These are phyloP conservation scores for Xyrauchen texanus DNA, from an alignment of 2,113 vertebrate genomes.

Conservation along the genomic window DNA sequence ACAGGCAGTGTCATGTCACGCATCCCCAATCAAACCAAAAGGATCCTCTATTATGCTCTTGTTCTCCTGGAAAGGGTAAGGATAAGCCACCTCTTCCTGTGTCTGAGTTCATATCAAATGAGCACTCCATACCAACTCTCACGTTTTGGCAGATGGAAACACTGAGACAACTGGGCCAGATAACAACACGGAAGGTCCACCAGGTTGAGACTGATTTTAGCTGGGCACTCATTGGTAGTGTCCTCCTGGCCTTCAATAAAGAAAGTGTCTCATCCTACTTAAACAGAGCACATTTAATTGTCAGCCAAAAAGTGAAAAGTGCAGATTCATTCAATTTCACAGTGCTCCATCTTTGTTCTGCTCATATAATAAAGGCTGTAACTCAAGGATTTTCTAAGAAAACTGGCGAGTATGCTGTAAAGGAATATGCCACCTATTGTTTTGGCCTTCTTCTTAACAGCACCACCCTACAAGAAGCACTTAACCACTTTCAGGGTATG, in stretches of 20 bases:
- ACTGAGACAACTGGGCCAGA: neutral
- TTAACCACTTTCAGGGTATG: too few species aligned
- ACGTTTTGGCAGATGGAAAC: constrained; percentile 31
- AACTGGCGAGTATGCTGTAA: neutral
- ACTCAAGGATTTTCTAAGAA: constrained; percentile 5
- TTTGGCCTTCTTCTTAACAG: constrained; percentile 9
- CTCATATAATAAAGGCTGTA: constrained; percentile 7
- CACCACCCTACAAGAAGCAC: too few species aligned
- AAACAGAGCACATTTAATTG: constrained; percentile 1
- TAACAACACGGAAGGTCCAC: neutral
- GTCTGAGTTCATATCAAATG: constrained; percentile 32
- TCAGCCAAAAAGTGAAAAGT: neutral
- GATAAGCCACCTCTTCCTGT: constrained; percentile 25
- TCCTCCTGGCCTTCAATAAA: constrained; percentile 11
- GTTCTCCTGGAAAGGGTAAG: constrained; percentile 16
- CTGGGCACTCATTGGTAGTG: constrained; percentile 12
- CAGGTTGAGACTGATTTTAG: constrained; percentile 20
- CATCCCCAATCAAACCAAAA: constrained; percentile 30
- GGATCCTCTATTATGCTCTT: constrained; percentile 32
- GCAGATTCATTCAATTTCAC: neutral
- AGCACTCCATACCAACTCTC: too few species aligned
- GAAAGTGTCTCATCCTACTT: constrained; percentile 10
- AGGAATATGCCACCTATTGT: neutral
- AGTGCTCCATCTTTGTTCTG: neutral
- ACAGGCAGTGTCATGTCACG: constrained; percentile 33